Percentiles rank a stretch among this genome's conserved stretches.
Conservation (phyloP, 2,888 invertebrate genomes). For the Diogma glabrata region DNA sequence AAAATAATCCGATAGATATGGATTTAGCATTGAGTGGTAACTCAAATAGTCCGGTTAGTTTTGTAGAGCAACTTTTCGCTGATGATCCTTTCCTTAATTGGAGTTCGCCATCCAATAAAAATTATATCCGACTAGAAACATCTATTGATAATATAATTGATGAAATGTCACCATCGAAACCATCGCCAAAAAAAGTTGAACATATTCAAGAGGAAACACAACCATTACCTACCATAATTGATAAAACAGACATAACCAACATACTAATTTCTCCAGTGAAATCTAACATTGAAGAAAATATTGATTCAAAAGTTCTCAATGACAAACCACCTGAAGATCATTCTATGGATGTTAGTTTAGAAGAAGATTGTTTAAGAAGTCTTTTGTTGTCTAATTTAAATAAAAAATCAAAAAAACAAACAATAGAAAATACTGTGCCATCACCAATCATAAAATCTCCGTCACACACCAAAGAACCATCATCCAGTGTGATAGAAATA, state of each 20-base stretch:
- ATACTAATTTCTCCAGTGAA: neutral
- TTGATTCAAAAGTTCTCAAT: neutral
- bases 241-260: too few species aligned
- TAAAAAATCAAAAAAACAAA: conserved; percentile 7
- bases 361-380: conserved; percentile 24
- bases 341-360: conserved; percentile 12
- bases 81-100: neutral
- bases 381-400: conserved; percentile 26
- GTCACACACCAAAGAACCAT: too few species aligned
- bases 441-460: neutral
- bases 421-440: conserved; percentile 8
- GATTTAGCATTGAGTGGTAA: conserved; percentile 33
- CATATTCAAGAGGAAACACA: neutral
- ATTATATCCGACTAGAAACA: too few species aligned
- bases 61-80: conserved; percentile 1
- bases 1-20: conserved; percentile 29
- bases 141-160: conserved; percentile 2
- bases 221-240: neutral
- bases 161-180: conserved; percentile 3
- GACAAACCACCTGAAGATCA: neutral
- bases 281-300: neutral
- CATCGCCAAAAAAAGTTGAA: neutral
- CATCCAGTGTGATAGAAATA: too few species aligned
- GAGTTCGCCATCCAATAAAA: too few species aligned
- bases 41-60: conserved; percentile 19